Evolutionary conservation across 2,113 vertebrate species (phyloP).

Genomic region (Macquaria australasica): DNA sequence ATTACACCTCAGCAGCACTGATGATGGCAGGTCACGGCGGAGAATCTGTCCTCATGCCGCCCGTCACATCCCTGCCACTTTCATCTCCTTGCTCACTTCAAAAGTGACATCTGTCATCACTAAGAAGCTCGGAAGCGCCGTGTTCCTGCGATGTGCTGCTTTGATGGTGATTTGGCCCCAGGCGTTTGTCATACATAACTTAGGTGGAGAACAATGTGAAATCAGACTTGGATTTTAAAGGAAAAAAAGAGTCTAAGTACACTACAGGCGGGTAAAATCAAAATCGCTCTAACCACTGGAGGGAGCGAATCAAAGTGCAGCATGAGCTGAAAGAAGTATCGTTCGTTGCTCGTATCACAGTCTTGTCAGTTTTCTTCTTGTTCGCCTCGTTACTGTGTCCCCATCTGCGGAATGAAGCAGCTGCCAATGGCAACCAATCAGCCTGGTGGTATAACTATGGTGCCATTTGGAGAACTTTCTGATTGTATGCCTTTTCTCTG

Average conservation of each 20-base stretch:
- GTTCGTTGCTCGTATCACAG: constrained; percentile 81
- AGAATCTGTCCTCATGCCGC: constrained; percentile 81
- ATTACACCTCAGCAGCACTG: constrained; percentile 75
- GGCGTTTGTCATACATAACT: constrained; percentile 91
- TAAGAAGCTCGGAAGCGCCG: constrained; percentile 88
- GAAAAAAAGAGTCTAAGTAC: constrained; percentile 77
- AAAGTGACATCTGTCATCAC: constrained; percentile 87
- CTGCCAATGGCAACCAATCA: constrained; percentile 62
- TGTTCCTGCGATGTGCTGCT: constrained; percentile 85
- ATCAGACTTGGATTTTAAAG: constrained; percentile 85
- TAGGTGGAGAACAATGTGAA: constrained; percentile 91
- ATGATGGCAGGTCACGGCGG: constrained; percentile 78
- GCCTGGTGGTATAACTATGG: constrained; percentile 23
- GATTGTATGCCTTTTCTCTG: constrained; percentile 36
- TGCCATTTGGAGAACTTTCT: constrained; percentile 47
- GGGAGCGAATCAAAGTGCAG: constrained; percentile 90
- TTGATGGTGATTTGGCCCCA: constrained; percentile 88
- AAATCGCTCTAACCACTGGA: constrained; percentile 87
- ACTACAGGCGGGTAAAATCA: constrained; percentile 87
- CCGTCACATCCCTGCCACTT: constrained; percentile 84
- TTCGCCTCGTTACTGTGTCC: constrained; percentile 83
- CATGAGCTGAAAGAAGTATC: constrained; percentile 82
- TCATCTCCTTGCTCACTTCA: constrained; percentile 85
- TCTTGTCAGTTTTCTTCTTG: constrained; percentile 86
- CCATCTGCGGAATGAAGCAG: constrained; percentile 69